These are phyloP conservation scores for Hydractinia symbiolongicarpus DNA, from an alignment of 30 jellyfish, hydroid and myxozoan species.

Conservation along the genomic window DNA sequence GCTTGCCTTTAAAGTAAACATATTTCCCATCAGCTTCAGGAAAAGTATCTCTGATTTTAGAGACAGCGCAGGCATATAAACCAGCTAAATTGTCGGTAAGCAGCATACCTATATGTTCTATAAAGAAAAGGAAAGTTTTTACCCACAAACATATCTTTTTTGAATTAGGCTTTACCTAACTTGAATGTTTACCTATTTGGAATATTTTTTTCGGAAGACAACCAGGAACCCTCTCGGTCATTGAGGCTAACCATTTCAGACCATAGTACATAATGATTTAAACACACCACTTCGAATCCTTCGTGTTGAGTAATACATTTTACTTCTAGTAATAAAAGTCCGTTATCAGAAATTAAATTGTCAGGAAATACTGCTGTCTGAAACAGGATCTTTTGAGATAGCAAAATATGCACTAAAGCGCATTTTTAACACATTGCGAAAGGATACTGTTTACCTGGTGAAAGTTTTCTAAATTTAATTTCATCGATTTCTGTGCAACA, in stretches of 20 bases:
- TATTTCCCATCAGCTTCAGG: constrained; percentile 9
- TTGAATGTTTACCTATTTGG: too few relatives aligned
- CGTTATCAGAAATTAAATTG: too few relatives aligned
- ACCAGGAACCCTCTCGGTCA: not conserved
- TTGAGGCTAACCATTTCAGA: not conserved
- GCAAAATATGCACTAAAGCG: too few relatives aligned
- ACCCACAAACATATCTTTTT: too few relatives aligned
- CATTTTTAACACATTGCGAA: too few relatives aligned
- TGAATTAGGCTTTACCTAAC: too few relatives aligned
- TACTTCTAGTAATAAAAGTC: constrained; percentile 3
- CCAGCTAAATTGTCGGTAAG: constrained; percentile 7
- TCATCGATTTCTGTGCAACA: too few relatives aligned
- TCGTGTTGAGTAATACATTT: constrained; percentile 5
- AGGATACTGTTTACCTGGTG: too few relatives aligned
- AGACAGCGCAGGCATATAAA: constrained; percentile 14
- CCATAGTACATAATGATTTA: constrained; percentile 1
- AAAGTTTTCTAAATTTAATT: too few relatives aligned
- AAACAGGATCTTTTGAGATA: too few relatives aligned
- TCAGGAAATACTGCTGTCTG: too few relatives aligned
- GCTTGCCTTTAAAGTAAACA: constrained; percentile 5
- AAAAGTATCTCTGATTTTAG: not conserved
- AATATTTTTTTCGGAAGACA: not conserved
- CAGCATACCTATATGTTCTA: constrained; percentile 12
- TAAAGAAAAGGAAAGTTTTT: too few relatives aligned
- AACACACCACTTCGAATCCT: not conserved